Percentiles rank a stretch among this genome's conserved stretches.
Evolutionary conservation across 1,140 invertebrate species (phyloP).

Genomic region (Tigriopus japonicus): DNA sequence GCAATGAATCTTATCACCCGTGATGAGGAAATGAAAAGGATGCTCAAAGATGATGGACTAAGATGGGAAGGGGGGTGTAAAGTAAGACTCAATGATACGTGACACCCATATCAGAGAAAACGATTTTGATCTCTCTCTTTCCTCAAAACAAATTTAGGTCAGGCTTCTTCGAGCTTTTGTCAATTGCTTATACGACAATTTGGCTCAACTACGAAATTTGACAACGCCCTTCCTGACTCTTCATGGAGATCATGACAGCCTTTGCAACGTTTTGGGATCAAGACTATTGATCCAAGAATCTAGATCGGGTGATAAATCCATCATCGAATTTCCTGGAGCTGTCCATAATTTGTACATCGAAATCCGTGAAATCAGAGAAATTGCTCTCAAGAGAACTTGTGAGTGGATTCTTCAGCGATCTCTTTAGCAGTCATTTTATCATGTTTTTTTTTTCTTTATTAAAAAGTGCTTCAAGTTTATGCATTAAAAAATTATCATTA

Average conservation of each 20-base stretch:
- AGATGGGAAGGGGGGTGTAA: neutral
- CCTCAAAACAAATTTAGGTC: too few relatives aligned
- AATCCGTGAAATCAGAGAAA: neutral
- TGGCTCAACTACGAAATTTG: neutral
- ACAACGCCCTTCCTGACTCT: neutral
- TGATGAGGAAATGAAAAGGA: neutral
- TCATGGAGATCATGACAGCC: neutral
- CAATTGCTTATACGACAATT: neutral
- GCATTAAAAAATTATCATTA: neutral
- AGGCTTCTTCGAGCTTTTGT: neutral
- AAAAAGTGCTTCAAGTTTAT: neutral
- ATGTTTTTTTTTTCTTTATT: neutral
- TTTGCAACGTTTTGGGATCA: neutral
- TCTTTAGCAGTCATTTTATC: neutral
- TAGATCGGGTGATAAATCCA: neutral
- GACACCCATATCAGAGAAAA: too few relatives aligned
- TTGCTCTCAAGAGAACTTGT: neutral
- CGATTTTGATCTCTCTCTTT: too few relatives aligned
- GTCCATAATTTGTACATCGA: neutral
- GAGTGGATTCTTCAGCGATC: neutral
- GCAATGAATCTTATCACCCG: neutral
- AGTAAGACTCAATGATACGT: neutral
- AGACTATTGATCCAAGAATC: neutral
- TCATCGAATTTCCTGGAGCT: neutral
- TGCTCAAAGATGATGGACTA: neutral